phyloP scores from a whole-genome alignment of 2,888 invertebrate species.

The Amphipoea lucens region DNA sequence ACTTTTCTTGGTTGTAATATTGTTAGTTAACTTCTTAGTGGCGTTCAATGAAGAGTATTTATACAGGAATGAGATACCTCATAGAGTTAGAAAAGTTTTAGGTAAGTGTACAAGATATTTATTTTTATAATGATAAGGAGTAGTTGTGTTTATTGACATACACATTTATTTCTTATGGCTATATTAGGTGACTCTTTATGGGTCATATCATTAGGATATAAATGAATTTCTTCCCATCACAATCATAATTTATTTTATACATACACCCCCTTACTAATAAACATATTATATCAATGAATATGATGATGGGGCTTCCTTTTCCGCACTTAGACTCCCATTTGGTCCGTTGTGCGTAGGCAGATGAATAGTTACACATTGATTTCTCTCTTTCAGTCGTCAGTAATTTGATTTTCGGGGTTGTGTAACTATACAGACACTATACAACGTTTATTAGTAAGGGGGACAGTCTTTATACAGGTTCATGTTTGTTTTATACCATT shows the following conservation, averaged over 20 bases:
- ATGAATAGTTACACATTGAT: too few relatives aligned
- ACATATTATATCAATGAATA: too few relatives aligned
- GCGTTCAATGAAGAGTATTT: conserved; percentile 88
- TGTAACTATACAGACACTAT: too few relatives aligned
- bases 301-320: too few relatives aligned
- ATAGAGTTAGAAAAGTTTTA: conserved; percentile 86
- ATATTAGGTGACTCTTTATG: too few relatives aligned
- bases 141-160: background rate
- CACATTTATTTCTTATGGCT: background rate
- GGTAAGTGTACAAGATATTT: conserved; percentile 76
- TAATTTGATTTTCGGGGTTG: too few relatives aligned
- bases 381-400: too few relatives aligned
- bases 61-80: conserved; percentile 89
- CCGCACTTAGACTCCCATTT: too few relatives aligned
- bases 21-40: conserved; percentile 84
- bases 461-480: background rate
- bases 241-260: background rate
- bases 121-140: background rate
- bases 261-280: too few relatives aligned
- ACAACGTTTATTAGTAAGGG: too few relatives aligned
- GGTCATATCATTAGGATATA: background rate
- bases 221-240: background rate
- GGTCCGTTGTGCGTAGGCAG: too few relatives aligned
- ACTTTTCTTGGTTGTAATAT: conserved; percentile 83
- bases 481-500: background rate